Conservation (phyloP, 2,797 vertebrate genomes). For the Tympanoctomys barrerae region DNA sequence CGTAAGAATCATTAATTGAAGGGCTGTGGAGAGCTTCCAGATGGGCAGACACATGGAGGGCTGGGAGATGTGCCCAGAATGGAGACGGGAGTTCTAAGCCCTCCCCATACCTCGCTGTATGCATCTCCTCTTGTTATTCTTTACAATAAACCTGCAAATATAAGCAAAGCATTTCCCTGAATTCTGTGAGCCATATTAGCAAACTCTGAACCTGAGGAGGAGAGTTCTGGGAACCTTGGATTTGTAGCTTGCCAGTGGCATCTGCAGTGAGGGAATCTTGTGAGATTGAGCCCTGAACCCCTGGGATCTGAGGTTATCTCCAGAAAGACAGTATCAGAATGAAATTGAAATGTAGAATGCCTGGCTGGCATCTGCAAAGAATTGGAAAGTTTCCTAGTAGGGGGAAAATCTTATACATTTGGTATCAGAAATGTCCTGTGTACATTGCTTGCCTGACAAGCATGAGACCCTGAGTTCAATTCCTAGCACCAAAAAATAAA, state of each 20-base stretch:
- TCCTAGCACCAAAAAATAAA: neutral
- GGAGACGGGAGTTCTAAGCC: too few species aligned
- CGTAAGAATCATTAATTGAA: neutral
- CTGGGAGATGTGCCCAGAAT: neutral
- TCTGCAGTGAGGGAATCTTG: neutral
- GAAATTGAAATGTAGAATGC: neutral
- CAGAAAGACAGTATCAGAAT: neutral
- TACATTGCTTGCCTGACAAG: neutral
- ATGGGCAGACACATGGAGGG: too few species aligned
- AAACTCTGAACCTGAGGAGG: neutral
- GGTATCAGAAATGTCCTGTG: neutral
- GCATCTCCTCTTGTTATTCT: neutral
- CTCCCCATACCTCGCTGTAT: neutral
- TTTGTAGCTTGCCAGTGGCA: neutral
- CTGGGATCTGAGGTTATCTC: neutral
- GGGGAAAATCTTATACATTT: neutral
- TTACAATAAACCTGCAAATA: neutral
- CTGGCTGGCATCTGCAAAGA: neutral
- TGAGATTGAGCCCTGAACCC: neutral
- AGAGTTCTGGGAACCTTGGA: rapidly evolving
- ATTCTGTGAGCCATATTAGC: neutral
- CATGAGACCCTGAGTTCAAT: neutral
- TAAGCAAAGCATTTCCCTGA: neutral
- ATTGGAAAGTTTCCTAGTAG: neutral
- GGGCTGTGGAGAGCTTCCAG: neutral